These are phyloP conservation scores for Coracopsis vasa DNA, from an alignment of 2,113 vertebrate species.

Conservation along the genomic window DNA sequence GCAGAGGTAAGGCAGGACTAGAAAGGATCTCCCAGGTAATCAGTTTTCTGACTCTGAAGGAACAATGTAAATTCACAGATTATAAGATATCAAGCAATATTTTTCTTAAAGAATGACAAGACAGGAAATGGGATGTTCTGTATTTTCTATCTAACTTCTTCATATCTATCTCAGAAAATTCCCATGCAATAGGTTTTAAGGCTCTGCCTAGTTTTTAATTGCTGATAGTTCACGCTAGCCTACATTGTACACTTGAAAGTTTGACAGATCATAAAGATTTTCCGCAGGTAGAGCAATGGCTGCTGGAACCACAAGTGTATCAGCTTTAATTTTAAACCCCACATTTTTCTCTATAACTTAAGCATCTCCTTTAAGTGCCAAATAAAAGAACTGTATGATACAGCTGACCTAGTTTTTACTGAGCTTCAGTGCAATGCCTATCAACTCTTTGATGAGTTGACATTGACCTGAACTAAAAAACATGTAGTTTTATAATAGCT, in stretches of 20 bases:
- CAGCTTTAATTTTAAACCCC: not conserved
- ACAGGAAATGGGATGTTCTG: not conserved
- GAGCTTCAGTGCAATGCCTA: not conserved
- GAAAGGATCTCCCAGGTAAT: not conserved
- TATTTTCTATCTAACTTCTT: not conserved
- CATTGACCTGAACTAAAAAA: not conserved
- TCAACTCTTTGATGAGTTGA: not conserved
- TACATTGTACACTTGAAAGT: not conserved
- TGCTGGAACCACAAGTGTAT: not conserved
- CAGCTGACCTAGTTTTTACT: slow-evolving; percentile 1
- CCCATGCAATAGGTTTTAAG: not conserved
- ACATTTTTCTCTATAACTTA: not conserved
- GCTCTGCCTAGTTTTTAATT: not conserved
- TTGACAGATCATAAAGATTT: not conserved
- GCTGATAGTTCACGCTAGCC: not conserved
- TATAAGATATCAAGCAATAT: not conserved
- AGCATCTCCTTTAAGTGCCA: not conserved
- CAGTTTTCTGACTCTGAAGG: not conserved
- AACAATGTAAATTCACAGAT: not conserved
- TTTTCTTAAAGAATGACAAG: not conserved
- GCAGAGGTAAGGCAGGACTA: not conserved
- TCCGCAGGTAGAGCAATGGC: not conserved
- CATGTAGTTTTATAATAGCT: not conserved
- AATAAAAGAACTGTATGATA: not conserved
- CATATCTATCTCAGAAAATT: not conserved